Base-by-base conservation (phyloP, 2,888 invertebrate genomes). In the Blomia tropicalis region DNA sequence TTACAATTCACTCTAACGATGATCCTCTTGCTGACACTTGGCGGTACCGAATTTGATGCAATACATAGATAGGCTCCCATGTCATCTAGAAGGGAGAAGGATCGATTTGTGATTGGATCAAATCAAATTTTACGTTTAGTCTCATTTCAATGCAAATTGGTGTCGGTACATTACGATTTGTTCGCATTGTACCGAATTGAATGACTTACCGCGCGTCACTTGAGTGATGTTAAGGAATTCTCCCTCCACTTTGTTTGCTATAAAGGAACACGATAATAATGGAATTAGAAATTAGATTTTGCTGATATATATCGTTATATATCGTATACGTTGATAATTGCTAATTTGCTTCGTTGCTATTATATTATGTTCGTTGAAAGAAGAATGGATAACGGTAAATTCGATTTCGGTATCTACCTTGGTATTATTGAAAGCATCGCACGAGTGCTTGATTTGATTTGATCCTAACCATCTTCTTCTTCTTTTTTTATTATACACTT, bases 1-100 rank as follows among this genome's bases (percentile, higher is more conserved):
- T 70, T 69, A 74, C 74, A 74, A 66, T 72, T 71, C 2, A 74
- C 74, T 22, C 70, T 69, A 4, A 74, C 72, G 51, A 70, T 68
- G 56, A 74, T 73, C 41, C 70, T 66, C 64, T 71, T 69, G 56
- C 68, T 70, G 4, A 69, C 73, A 1, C 72, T 68, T 2, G 72
- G 72, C 2, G 71, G 70, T 4, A 75, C 73, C 36, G 71, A 71
- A 66, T 75, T 75, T 56, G 69, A 69, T 4, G 75, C 75, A 27
- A 69, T 69, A 58, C 69, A 69, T n/a, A 69, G 62, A 59, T 69
- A 69, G 25, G 68, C 68, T 11, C 66, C 69, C 69, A 69, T 69
- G 32, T 69, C 69, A 29, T 68, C 68, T 62, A 22, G 17, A n/a
- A 4, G n/a, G n/a, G n/a, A n/a, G n/a, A n/a, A n/a, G n/a, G n/a